Percentiles rank a stretch among this genome's conserved stretches.
These are phyloP conservation scores for Calidris pygmaea DNA, from an alignment of 2,113 vertebrate species.

Conservation along the genomic window DNA sequence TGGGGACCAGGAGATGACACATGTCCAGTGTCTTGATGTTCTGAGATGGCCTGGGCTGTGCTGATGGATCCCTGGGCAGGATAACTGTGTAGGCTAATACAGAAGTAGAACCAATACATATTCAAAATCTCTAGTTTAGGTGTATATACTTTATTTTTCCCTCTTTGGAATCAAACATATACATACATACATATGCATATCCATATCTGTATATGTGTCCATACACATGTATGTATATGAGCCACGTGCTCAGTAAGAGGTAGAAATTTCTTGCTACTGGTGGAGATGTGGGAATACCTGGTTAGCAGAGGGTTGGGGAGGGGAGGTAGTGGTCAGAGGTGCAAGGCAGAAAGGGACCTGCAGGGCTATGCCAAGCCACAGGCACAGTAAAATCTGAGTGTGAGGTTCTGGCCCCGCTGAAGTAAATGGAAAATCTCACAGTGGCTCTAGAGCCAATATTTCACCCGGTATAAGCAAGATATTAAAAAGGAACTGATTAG, in stretches of 20 bases:
- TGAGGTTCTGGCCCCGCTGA: background rate
- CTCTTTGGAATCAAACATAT: background rate
- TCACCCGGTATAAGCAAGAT: background rate
- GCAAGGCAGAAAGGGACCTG: background rate
- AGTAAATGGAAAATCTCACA: background rate
- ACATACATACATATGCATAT: background rate
- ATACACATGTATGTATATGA: rapidly evolving
- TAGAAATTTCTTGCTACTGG: background rate
- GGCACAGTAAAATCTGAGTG: background rate
- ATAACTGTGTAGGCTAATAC: background rate
- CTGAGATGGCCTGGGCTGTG: background rate
- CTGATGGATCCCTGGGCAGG: background rate
- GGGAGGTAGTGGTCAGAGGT: background rate
- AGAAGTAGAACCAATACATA: background rate
- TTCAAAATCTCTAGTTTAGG: background rate
- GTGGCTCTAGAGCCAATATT: background rate
- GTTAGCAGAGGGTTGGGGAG: background rate
- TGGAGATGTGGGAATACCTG: background rate
- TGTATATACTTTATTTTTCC: background rate
- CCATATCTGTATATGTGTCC: background rate
- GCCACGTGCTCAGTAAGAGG: background rate
- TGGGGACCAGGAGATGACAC: background rate
- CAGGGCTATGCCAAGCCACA: background rate
- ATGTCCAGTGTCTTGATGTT: background rate
- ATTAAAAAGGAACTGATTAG: background rate